Evolutionary conservation across 2,797 vertebrate genomes (phyloP).

Genomic region (Borostomias antarcticus): DNA sequence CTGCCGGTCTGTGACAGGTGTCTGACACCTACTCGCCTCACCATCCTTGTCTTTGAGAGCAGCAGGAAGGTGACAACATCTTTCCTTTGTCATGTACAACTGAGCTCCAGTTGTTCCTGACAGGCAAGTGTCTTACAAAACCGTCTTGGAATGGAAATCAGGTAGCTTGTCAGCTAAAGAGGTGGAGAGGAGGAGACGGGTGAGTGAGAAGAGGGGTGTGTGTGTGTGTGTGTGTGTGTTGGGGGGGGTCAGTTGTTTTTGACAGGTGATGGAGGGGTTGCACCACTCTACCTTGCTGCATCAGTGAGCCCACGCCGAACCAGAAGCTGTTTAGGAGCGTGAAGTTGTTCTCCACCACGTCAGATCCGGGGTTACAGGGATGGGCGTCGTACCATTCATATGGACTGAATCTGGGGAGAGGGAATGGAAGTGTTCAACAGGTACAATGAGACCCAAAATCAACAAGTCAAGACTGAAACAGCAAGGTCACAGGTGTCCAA

Average conservation of each 20-base stretch:
- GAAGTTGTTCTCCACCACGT: slow-evolving; percentile 98
- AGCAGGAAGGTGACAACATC: slow-evolving; percentile 75
- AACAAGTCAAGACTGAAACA: no score
- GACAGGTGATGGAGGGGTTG: slow-evolving; percentile 36
- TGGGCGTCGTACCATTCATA: slow-evolving; percentile 99
- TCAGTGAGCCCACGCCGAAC: slow-evolving; percentile 96
- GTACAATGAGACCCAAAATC: no score
- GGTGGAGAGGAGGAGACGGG: slow-evolving; percentile 24
- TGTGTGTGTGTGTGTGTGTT: no score
- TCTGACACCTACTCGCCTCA: slow-evolving; percentile 67
- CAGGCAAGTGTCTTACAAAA: slow-evolving; percentile 72
- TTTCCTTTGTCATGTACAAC: slow-evolving; percentile 72
- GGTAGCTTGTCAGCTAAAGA: slow-evolving; percentile 65
- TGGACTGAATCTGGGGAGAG: slow-evolving; percentile 89
- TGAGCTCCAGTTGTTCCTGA: slow-evolving; percentile 71
- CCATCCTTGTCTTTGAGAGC: slow-evolving; percentile 54
- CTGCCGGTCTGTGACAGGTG: slow-evolving; percentile 75
- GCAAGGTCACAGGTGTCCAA: no score
- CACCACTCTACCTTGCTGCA: slow-evolving; percentile 87
- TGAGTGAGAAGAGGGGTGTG: neutral
- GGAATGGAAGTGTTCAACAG: neutral
- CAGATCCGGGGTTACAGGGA: slow-evolving; percentile 95
- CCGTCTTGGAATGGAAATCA: slow-evolving; percentile 54
- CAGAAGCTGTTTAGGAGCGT: slow-evolving; percentile 98
- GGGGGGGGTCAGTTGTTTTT: slow-evolving; percentile 33